Evolutionary conservation across 2,888 invertebrate species (phyloP).

Genomic region (Pristionchus fissidentatus): DNA sequence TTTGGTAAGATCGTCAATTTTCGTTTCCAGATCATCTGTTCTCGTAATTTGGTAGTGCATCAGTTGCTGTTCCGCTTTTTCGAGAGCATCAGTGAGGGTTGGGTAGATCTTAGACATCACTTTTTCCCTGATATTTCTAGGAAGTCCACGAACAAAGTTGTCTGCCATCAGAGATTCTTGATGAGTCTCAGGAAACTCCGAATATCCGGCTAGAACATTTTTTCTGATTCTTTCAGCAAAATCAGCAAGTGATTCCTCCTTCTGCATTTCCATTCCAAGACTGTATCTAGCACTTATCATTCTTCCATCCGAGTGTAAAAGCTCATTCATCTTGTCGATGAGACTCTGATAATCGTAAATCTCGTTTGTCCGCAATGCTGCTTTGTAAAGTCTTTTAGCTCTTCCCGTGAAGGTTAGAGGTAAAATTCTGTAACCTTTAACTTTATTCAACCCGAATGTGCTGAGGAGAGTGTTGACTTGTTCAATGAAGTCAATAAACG

Average conservation of each 20-base stretch:
- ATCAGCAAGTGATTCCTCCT: too few species aligned
- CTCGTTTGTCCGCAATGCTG: neutral
- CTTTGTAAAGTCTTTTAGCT: neutral
- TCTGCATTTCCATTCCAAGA: too few species aligned
- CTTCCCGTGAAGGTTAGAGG: neutral
- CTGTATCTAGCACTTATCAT: neutral
- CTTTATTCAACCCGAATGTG: neutral
- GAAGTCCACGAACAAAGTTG: neutral
- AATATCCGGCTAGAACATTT: neutral
- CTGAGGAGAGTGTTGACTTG: neutral
- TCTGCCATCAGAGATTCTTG: neutral
- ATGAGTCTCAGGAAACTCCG: neutral
- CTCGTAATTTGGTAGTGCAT: neutral
- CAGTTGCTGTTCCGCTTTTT: neutral
- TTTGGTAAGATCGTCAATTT: neutral
- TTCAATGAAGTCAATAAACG: neutral
- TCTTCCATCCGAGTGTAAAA: neutral
- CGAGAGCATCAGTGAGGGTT: neutral
- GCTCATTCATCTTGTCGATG: neutral
- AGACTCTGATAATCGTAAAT: neutral
- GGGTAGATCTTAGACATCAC: neutral
- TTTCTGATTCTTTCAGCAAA: neutral
- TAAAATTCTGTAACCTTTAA: neutral
- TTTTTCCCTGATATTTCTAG: neutral
- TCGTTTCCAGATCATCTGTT: neutral